These are phyloP conservation scores for Puma concolor DNA, from an alignment of 2,113 vertebrate genomes.

Conservation along the genomic window DNA sequence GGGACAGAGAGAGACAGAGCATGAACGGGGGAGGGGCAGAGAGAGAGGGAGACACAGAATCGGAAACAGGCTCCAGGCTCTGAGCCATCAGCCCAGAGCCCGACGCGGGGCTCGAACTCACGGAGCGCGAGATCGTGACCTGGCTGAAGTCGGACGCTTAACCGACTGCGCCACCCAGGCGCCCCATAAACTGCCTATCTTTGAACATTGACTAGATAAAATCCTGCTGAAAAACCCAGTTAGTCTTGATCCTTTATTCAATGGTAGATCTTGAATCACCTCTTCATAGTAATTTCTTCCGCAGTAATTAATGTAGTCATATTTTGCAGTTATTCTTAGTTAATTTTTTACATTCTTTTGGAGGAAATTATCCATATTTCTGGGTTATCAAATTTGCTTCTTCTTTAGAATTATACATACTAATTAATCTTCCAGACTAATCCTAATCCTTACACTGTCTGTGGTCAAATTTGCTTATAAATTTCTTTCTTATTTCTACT, in stretches of 20 bases:
- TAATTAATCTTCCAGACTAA: background rate
- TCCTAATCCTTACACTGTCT: background rate
- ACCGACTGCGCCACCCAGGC: no score
- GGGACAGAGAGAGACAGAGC: no score
- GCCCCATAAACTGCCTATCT: background rate
- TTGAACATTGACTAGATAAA: background rate
- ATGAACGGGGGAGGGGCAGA: no score
- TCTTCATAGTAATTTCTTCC: background rate
- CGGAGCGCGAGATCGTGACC: no score
- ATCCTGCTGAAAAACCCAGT: background rate
- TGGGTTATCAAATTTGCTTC: background rate
- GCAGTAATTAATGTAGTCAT: background rate
- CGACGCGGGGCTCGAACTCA: no score
- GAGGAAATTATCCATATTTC: background rate
- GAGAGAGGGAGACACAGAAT: no score
- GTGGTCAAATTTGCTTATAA: background rate
- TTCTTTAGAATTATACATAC: background rate
- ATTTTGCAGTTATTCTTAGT: background rate
- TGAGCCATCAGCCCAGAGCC: no score
- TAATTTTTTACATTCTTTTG: background rate
- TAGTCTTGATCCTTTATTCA: background rate
- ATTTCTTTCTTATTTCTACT: constrained; percentile 31
- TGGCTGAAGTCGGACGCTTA: no score
- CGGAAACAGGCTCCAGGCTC: no score
- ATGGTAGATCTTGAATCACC: background rate